These are phyloP conservation scores for Oxycera nigricornis DNA, from an alignment of 2,888 invertebrate genomes.

Conservation along the genomic window DNA sequence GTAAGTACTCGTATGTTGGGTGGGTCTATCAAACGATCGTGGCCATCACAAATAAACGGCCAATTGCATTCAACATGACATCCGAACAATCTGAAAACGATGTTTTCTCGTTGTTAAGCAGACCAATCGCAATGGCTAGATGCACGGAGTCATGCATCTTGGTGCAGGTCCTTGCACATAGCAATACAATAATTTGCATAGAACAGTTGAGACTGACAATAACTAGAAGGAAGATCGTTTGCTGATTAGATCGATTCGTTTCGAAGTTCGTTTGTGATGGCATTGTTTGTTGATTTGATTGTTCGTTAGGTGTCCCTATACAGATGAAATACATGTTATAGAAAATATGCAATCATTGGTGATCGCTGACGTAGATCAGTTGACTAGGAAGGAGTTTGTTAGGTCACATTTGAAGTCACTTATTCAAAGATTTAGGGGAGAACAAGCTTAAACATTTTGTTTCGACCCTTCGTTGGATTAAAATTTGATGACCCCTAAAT, in stretches of 20 bases:
- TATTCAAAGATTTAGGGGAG: too few species aligned
- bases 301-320: too few species aligned
- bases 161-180: background rate
- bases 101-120: conserved; percentile 38
- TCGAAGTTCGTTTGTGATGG: too few species aligned
- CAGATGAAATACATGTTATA: too few species aligned
- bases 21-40: conserved; percentile 9
- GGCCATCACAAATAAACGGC: conserved; percentile 38
- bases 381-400: too few species aligned
- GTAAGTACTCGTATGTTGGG: background rate
- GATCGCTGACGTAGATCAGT: too few species aligned
- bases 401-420: too few species aligned
- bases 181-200: conserved; percentile 20
- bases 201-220: background rate
- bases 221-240: background rate
- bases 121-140: conserved; percentile 14
- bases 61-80: conserved; percentile 45
- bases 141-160: conserved; percentile 11
- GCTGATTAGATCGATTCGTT: background rate
- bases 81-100: conserved; percentile 41
- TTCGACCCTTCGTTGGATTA: too few species aligned
- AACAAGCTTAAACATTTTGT: too few species aligned
- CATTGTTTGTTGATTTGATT: too few species aligned
- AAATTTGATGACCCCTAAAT: too few species aligned
- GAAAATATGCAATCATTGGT: too few species aligned